Conservation (phyloP, 1,140 invertebrate species). For the Dryas iulia region DNA sequence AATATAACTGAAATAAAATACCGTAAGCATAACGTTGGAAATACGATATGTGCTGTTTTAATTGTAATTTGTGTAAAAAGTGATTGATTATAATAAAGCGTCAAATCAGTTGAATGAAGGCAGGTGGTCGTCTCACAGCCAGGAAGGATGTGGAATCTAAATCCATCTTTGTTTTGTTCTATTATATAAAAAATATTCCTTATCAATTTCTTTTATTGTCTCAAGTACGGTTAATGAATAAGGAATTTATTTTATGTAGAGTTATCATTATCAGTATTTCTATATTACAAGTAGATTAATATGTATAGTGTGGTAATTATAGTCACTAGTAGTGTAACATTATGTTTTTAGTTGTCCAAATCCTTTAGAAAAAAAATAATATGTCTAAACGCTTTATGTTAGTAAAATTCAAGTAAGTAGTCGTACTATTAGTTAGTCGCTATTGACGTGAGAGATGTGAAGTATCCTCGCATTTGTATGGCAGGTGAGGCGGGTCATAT, state of each 20-base stretch:
- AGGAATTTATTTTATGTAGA: not conserved
- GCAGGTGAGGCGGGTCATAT: constrained; percentile 14
- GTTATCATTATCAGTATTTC: too few relatives aligned
- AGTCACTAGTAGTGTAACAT: too few relatives aligned
- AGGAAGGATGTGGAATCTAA: constrained; percentile 3
- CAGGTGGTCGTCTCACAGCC: constrained; percentile 32
- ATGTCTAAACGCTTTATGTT: not conserved
- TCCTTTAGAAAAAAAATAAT: too few relatives aligned
- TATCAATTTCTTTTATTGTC: not conserved
- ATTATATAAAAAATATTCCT: not conserved
- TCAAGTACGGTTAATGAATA: not conserved
- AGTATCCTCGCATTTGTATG: not conserved
- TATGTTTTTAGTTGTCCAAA: too few relatives aligned
- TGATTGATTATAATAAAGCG: constrained; percentile 40
- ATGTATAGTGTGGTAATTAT: too few relatives aligned
- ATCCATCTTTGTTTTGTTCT: not conserved
- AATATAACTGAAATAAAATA: not conserved
- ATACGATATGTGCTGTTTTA: constrained; percentile 35
- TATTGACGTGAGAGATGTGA: not conserved
- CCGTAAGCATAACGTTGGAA: constrained; percentile 25
- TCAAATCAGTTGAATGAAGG: constrained; percentile 24
- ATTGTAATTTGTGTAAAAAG: constrained; percentile 3
- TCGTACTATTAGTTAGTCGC: too few relatives aligned
- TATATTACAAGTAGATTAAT: too few relatives aligned
- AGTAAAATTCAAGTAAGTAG: not conserved